These are phyloP conservation scores for Drosophila ezoana DNA, from an alignment of 2,888 invertebrate genomes.

Conservation along the genomic window DNA sequence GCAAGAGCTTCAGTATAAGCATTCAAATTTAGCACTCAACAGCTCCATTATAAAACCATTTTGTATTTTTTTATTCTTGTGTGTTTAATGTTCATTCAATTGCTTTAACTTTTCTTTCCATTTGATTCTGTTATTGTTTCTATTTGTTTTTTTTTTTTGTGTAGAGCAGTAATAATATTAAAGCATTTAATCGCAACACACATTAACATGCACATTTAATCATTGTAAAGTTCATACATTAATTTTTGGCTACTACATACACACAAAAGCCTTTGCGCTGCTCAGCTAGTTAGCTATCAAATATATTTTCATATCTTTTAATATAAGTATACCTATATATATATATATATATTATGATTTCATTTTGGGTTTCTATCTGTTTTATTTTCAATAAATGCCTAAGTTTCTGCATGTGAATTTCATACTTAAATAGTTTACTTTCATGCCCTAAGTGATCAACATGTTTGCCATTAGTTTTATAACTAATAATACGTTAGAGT, in stretches of 20 bases:
- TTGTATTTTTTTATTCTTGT: conserved; percentile 25
- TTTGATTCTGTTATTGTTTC: conserved; percentile 12
- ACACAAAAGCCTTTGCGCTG: conserved; percentile 75
- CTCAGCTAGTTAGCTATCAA: conserved; percentile 67
- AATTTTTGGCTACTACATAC: conserved; percentile 70
- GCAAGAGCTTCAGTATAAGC: conserved; percentile 30
- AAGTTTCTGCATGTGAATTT: conserved; percentile 61
- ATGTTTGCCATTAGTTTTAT: conserved; percentile 44
- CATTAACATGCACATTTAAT: conserved; percentile 66
- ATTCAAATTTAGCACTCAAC: conserved; percentile 66
- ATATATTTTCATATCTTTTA: conserved; percentile 52
- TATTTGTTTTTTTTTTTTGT: conserved; percentile 19
- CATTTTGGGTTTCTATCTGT: conserved; percentile 29
- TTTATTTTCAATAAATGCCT: conserved; percentile 68
- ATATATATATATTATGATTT: conserved; percentile 27
- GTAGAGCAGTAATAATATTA: conserved; percentile 57
- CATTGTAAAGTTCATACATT: conserved; percentile 58
- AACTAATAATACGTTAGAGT: conserved; percentile 62
- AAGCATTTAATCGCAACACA: conserved; percentile 69
- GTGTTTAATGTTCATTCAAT: conserved; percentile 35
- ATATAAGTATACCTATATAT: conserved; percentile 29
- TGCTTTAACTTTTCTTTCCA: conserved; percentile 43
- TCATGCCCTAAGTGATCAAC: conserved; percentile 50
- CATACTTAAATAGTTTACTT: conserved; percentile 53
- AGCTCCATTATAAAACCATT: conserved; percentile 75